A percentile compares a stretch with the other conserved stretches of the same genome.
Evolutionary conservation across 2,888 invertebrate genomes (phyloP).

Genomic region (Sinelater perroti): DNA sequence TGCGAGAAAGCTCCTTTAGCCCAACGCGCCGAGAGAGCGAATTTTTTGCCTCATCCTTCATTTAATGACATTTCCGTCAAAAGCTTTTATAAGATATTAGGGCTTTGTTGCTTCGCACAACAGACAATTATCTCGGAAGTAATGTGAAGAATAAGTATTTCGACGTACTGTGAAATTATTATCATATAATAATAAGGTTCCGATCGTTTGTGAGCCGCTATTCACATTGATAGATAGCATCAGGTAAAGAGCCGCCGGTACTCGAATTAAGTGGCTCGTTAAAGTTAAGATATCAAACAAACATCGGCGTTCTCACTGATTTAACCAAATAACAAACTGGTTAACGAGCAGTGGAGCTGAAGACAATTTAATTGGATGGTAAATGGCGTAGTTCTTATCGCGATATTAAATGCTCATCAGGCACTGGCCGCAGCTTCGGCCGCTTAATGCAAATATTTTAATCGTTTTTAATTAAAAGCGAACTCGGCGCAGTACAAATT

Average conservation of each 20-base stretch:
- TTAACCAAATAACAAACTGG: constrained; percentile 35
- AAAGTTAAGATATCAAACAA: constrained; percentile 30
- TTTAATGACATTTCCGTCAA: constrained; percentile 10
- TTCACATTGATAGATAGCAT: no score
- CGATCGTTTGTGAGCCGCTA: no score
- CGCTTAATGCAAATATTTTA: constrained; percentile 17
- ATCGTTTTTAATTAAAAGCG: constrained; percentile 23
- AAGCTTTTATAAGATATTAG: no score
- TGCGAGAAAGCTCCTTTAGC: not conserved
- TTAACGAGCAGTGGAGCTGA: constrained; percentile 31
- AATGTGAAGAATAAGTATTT: no score
- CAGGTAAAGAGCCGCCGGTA: constrained; percentile 4
- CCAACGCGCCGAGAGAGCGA: constrained; percentile 11
- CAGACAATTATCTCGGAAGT: no score
- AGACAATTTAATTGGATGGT: constrained; percentile 35
- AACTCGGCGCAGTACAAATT: constrained; percentile 1
- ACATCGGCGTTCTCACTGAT: constrained; percentile 33
- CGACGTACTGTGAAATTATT: no score
- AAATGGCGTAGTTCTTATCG: constrained; percentile 30
- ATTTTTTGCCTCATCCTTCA: constrained; percentile 12
- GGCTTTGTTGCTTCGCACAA: no score
- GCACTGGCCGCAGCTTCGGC: constrained; percentile 14
- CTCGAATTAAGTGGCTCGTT: constrained; percentile 27
- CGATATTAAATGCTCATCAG: constrained; percentile 32
- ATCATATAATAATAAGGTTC: no score